Percentiles rank a stretch among this genome's conserved stretches.
phyloP scores from a whole-genome alignment of 2,888 invertebrate genomes.

The Nephrotoma appendiculata region DNA sequence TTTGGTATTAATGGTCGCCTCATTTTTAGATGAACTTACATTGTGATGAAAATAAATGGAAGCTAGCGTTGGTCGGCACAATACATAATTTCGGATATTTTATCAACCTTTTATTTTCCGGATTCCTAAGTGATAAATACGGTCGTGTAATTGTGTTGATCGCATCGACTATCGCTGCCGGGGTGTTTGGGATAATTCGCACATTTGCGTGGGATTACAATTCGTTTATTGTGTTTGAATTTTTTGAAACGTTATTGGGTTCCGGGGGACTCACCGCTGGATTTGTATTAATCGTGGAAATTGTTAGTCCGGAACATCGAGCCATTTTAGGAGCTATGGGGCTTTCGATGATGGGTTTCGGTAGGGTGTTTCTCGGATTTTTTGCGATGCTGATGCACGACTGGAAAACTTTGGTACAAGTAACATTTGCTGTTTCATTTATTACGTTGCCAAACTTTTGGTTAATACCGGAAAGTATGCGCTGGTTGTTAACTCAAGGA shows the following conservation, averaged over 20 bases:
- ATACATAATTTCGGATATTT: neutral
- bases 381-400: constrained; percentile 43
- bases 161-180: too few relatives aligned
- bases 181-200: neutral
- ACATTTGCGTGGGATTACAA: neutral
- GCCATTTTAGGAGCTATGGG: neutral
- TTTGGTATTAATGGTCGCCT: too few relatives aligned
- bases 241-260: neutral
- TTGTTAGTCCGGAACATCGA: neutral
- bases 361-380: constrained; percentile 37
- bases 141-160: neutral
- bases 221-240: neutral
- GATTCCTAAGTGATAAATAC: neutral
- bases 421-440: neutral
- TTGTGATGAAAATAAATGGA: neutral
- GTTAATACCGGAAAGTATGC: constrained; percentile 46
- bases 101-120: neutral
- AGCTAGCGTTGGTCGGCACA: neutral
- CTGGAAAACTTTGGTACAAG: neutral
- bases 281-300: neutral
- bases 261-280: neutral
- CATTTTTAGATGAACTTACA: neutral
- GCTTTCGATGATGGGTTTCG: neutral
- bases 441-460: constrained; percentile 38
- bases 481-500: neutral